Evolutionary conservation across 1,140 invertebrate species (phyloP), one percentile per base, ranked within the genome.

Genomic region (Drosophila santomea): DNA sequence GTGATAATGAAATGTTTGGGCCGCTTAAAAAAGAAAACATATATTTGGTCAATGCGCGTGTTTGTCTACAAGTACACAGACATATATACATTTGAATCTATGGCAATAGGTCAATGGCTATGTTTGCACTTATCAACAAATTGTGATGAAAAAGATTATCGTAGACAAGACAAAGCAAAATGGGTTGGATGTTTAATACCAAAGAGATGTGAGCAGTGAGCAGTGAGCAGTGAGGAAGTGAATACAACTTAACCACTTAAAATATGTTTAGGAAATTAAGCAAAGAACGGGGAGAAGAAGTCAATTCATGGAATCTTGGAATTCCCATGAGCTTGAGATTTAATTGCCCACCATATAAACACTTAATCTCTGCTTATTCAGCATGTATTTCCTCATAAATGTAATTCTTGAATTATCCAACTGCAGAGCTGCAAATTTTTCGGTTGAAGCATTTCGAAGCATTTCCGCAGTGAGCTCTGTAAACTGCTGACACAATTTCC

Each of bases 31-130:
- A 66, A 25, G 63, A 71, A 82, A 82, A 83, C 63, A 78, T 76
- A 79, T 79, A 88, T 79, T 82, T 88, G 69, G 54, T 47, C 54
- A 83, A 78, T 73, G 78, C 82, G 81, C 81, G 63, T 74, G 78
- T 81, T 78, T 85, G 45, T 23, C 71, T 48, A 64, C 38, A 56
- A 74, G 72, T 74, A 54, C 44, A 73, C 61, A 75, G 3, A 25
- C 32, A 48, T 56, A 59, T 20, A 55, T 39, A 28, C 44, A 51
- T 52, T 58, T 48, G 17, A 35, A 80, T 80, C 62, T 90, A 55
- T 80, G 84, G 80, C 85, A 89, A 75, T 89, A 89, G 84, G 84
- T 89, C 84, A 89, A 89, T 89, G 84, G 72, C 83, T 88, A 75
- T 71, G 62, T 78, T 72, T 63, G 61, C 54, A 82, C 68, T 74